Evolutionary conservation across 2,888 invertebrate species (phyloP), one percentile per base, ranked within the genome.

Genomic region (Gortyna flavago): DNA sequence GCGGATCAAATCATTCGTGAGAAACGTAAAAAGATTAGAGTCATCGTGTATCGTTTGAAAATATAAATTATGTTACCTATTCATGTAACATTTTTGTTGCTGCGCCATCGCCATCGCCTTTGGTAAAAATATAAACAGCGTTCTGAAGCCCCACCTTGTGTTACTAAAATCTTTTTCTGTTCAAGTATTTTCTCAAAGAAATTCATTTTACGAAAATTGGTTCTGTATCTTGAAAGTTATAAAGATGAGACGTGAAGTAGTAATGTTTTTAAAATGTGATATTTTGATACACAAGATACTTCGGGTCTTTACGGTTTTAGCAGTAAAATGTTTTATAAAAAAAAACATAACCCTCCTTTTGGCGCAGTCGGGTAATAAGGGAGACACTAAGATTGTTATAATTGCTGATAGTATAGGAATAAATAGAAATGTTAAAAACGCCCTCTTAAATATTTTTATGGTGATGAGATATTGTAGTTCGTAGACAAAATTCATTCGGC

Each of bases 151-250:
- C 29, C 13, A 65, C 48, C 21, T 29, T 38, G 18, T 38, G 18
- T 66, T 48, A 13, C 18, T 44, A 64, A 57, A 65, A 70, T 80
- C 9, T 74, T 70, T 54, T 66, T 51, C 35, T 66, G 16, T 35
- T n/a, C 13, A 48, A 7, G 29, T 54, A 68, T 71, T 65, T 65
- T 61, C 44, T 38, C 9, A 65, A 62, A 72, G 21, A 79, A 79
- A 77, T 72, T 64, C 29, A 68, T 87, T 75, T 82, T 76, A 75
- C 16, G 68, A 67, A 77, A 88, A 83, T 86, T 68, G 68, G 38
- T 82, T 79, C 21, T 67, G 41, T 72, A 65, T 65, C 62, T 78
- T 21, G 59, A 57, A 59, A 74, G 75, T 68, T 85, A 44, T 71
- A 71, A 80, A 79, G 48, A 74, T 65, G 35, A 32, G 66, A 76